Evolutionary conservation across 2,113 vertebrate species (phyloP).

Genomic region (Gavia stellata): DNA sequence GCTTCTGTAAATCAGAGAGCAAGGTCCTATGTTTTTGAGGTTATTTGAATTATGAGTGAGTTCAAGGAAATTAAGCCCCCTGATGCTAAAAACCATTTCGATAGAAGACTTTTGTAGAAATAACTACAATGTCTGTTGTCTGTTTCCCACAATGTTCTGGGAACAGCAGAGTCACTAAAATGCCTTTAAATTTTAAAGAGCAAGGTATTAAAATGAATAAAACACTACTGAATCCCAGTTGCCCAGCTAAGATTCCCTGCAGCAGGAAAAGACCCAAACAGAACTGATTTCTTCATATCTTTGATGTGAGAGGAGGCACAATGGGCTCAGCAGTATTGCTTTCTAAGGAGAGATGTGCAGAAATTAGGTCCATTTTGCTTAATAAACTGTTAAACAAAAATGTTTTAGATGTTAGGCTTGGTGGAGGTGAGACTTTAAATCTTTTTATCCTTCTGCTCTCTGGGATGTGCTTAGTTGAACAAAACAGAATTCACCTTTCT

Average conservation of each 20-base stretch:
- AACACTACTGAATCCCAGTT: neutral
- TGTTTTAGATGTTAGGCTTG: neutral
- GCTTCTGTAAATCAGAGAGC: neutral
- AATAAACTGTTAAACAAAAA: constrained; percentile 7
- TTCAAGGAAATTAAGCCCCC: neutral
- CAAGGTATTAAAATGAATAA: constrained; percentile 21
- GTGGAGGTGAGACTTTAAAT: neutral
- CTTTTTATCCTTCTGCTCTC: neutral
- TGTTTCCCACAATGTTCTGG: neutral
- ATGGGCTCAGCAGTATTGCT: neutral
- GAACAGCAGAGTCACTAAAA: constrained; percentile 7
- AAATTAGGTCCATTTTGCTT: constrained; percentile 4
- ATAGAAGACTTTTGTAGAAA: neutral
- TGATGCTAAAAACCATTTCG: neutral
- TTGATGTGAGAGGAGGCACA: neutral
- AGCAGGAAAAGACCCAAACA: constrained; percentile 3
- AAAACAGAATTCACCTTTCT: neutral
- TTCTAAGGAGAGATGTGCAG: neutral
- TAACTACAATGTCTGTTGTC: neutral
- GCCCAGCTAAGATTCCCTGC: neutral
- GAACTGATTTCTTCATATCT: neutral
- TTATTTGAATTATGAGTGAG: neutral
- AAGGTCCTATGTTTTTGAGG: neutral
- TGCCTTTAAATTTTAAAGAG: constrained; percentile 27
- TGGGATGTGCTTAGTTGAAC: neutral